Evolutionary conservation across 2,797 vertebrate genomes (phyloP), one percentile per base, ranked within the genome.

Genomic region (Hozukius guyotensis): DNA sequence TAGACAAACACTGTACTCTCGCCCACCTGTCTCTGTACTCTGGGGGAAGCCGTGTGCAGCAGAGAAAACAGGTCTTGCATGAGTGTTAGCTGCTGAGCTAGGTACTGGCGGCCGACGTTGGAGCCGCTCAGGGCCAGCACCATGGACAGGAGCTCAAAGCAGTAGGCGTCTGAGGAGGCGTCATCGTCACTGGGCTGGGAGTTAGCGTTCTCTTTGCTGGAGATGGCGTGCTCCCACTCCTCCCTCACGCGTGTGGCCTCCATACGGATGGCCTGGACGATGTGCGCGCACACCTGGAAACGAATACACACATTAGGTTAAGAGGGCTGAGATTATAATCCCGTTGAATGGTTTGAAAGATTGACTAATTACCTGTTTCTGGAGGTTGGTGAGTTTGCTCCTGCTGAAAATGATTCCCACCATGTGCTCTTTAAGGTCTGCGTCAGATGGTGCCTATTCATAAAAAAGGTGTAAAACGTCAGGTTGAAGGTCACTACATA

Each of bases 371-470:
- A 99, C 99, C 97, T 99, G 99, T 93, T 99, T 99, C 92, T 99
- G 99, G 72, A 99, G 94, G 95, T 99, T 99, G 60, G 98, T 99
- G 84, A 99, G 95, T 93, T 99, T 99, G 94, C 99, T 99, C 85
- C 99, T 96, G 95, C 98, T 99, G 95, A 99, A 99, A 93, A 99
- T 99, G 83, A 99, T 99, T 88, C 99, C 99, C 81, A 99, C 99
- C 99, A 99, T 99, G 92, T 99, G 99, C 86, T 99, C 99, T 88
- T 99, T 99, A 59, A 99, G 95, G 92, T 99, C 99, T 62, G 99
- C 99, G 86, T 99, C 99, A 77, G 99, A 99, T 27, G 98, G 97
- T 66, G 94, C 97, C 98, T 99, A 89, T 77, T 85, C 3, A 89
- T 46, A 77, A 90, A 72, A 72, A 38, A 5, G 31, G 5, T 53